phyloP scores from a whole-genome alignment of 2,888 invertebrate genomes.

The Marasmarcha lunaedactyla region DNA sequence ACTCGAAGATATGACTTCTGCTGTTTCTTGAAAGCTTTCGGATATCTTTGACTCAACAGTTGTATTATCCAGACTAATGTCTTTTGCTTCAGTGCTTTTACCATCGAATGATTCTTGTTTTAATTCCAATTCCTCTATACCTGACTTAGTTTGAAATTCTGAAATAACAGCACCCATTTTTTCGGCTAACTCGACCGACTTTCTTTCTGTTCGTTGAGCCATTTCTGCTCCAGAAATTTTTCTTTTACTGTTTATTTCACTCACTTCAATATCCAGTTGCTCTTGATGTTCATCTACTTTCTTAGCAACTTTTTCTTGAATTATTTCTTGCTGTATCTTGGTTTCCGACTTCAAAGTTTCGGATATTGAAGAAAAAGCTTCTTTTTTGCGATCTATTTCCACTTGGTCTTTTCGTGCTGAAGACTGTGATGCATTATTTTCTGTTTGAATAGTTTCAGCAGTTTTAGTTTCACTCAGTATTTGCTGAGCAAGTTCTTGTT shows the following conservation, averaged over 20 bases:
- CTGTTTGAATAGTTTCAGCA: constrained; percentile 5
- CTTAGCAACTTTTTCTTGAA: neutral
- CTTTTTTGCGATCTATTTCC: neutral
- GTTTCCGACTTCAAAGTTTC: neutral
- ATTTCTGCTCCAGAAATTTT: constrained; percentile 40
- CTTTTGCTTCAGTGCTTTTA: neutral
- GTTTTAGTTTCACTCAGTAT: constrained; percentile 3
- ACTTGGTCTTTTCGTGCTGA: neutral
- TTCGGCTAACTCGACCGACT: constrained; percentile 40
- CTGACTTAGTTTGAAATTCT: constrained; percentile 44
- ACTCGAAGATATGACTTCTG: neutral
- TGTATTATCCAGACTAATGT: neutral
- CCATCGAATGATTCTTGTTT: constrained; percentile 6
- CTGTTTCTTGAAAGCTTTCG: constrained; percentile 10
- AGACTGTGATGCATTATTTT: constrained; percentile 2
- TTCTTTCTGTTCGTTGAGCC: constrained; percentile 45
- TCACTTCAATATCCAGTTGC: neutral
- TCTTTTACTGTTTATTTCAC: constrained; percentile 12
- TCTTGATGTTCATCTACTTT: constrained; percentile 10
- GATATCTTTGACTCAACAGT: constrained; percentile 2
- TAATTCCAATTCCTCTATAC: constrained; percentile 24
- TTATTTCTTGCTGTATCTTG: neutral
- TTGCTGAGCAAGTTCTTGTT: constrained; percentile 1
- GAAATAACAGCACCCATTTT: constrained; percentile 51
- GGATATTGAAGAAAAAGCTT: neutral